Base-by-base conservation (phyloP, 1,140 invertebrate species). In the Drosophila serrata region DNA sequence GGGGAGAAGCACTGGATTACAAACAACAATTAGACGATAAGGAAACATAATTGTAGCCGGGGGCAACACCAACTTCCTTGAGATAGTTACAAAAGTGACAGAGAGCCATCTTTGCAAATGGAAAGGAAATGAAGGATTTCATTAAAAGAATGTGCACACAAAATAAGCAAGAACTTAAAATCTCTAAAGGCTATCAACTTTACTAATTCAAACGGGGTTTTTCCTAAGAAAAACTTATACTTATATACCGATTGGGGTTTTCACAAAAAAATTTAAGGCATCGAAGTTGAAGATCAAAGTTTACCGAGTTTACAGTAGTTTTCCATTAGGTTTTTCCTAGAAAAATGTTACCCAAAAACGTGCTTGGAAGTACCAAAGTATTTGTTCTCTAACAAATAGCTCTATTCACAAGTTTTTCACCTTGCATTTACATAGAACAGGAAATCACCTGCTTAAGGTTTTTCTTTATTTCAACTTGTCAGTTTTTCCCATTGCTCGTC, bases 401-500 rank as follows among this genome's bases (percentile, higher is more conserved):
- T 46, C 3, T 46, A 17, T 39, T 46, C 24, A 6, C 24, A 75
- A 35, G 48, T 73, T 62, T 40, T 64, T 33, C 22, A 33, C 35
- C 40, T 70, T 40, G 58, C 29, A 75, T 75, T 57, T 57, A 37
- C 51, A 24, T 55, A 58, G 33, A 70, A 61, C 55, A 62, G 75
- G 75, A 79, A 78, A 72, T 79, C 75, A 78, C 65, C 74, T 72
- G 55, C 43, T 45, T 78, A 57, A 56, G 40, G 68, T 58, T 72
- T 72, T 70, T 72, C 68, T 48, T 70, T 40, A 68, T 65, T 68
- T 68, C 65, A 64, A 68, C 60, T 68, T 67, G 61, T 69, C 65
- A 53, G 65, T 69, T 65, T 64, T 65, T 69, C 59, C 57, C 64
- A 68, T 49, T 53, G 49, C 4, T 64, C 43, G 31, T 37, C 35